Evolutionary conservation across 2,113 vertebrate species (phyloP).

Genomic region (Rhegmatorhina hoffmannsi): DNA sequence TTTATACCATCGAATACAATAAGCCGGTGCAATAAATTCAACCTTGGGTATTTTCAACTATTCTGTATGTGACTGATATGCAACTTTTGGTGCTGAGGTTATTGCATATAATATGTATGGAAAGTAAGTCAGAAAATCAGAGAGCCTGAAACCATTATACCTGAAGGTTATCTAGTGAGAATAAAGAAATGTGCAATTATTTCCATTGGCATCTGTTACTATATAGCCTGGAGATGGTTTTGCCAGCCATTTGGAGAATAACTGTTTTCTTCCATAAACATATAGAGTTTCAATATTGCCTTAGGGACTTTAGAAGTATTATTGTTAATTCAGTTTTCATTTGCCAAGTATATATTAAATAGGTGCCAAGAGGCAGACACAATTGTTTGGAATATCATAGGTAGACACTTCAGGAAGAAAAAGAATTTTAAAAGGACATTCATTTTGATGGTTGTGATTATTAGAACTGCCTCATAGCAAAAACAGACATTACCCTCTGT

Average conservation of each 20-base stretch:
- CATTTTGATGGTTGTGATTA: constrained; percentile 21
- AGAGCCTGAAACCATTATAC: neutral
- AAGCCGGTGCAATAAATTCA: neutral
- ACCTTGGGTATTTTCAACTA: neutral
- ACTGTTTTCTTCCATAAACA: neutral
- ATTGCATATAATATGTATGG: neutral
- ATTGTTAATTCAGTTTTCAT: constrained; percentile 40
- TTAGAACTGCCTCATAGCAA: neutral
- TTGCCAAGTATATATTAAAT: constrained; percentile 2
- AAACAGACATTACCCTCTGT: neutral
- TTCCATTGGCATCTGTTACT: neutral
- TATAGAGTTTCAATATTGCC: neutral
- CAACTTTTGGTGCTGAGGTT: neutral
- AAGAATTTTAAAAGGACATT: neutral
- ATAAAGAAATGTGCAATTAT: neutral
- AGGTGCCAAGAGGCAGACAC: neutral
- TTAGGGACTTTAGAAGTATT: neutral
- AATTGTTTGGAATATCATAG: constrained; percentile 1
- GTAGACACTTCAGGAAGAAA: neutral
- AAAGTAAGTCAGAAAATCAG: neutral
- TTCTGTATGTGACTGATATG: neutral
- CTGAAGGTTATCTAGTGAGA: constrained; percentile 1
- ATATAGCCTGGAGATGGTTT: neutral
- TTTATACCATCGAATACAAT: neutral
- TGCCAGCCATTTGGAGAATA: constrained; percentile 10